Conservation (phyloP, 2,888 invertebrate genomes). For the Acrobasis repandana region DNA sequence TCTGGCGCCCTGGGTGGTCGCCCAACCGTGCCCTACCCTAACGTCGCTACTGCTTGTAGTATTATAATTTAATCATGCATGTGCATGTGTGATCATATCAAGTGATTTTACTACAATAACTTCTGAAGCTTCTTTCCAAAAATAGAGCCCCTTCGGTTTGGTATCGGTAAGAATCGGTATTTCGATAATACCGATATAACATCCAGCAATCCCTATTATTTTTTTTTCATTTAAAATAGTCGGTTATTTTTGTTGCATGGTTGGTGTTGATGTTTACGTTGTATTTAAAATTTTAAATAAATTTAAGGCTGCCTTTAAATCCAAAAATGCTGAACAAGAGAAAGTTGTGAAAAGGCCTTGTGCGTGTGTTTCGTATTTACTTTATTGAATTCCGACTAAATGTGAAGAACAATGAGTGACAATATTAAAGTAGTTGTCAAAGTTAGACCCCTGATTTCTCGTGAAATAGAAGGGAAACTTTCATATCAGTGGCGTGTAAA, state of each 20-base stretch:
- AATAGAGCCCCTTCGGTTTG: too few species aligned
- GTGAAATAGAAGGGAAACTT: conserved; percentile 84
- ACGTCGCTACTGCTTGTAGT: too few species aligned
- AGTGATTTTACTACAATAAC: too few species aligned
- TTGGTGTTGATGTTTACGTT: conserved; percentile 35
- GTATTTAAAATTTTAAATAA: conserved; percentile 14
- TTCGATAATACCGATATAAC: too few species aligned
- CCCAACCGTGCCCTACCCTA: too few species aligned
- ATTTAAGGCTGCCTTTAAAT: background rate
- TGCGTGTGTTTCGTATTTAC: conserved; percentile 10
- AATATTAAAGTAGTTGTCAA: conserved; percentile 90
- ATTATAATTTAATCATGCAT: too few species aligned
- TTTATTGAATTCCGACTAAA: conserved; percentile 6
- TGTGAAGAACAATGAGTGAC: conserved; percentile 75
- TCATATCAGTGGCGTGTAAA: conserved; percentile 84
- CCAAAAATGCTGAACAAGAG: conserved; percentile 23
- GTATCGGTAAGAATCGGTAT: too few species aligned
- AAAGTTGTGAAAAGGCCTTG: background rate
- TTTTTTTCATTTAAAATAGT: conserved; percentile 44
- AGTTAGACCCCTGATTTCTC: conserved; percentile 86
- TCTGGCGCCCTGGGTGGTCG: too few species aligned
- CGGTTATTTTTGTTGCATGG: conserved; percentile 56
- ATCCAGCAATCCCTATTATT: background rate
- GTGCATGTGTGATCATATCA: too few species aligned
- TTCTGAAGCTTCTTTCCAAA: too few species aligned